These are phyloP conservation scores for Hydriomena furcata DNA, from an alignment of 2,888 invertebrate genomes.

Conservation along the genomic window DNA sequence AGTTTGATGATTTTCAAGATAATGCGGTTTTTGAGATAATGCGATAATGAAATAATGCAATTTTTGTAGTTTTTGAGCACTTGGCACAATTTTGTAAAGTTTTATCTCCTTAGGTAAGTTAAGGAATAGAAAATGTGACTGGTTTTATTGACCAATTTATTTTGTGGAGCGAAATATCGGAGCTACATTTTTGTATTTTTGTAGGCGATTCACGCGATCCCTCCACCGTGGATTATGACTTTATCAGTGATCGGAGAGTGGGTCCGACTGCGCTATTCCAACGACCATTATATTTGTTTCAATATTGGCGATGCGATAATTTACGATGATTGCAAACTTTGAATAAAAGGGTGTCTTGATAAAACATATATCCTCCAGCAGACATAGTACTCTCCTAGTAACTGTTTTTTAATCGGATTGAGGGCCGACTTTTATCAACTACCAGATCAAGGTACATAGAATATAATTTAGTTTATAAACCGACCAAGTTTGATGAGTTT, in stretches of 20 bases:
- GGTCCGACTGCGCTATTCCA: background rate
- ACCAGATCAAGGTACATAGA: too few relatives aligned
- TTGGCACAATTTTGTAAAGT: background rate
- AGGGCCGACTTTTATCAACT: too few relatives aligned
- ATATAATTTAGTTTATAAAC: too few relatives aligned
- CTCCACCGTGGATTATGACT: conserved; percentile 2
- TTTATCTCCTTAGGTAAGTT: background rate
- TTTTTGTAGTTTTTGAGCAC: too few relatives aligned
- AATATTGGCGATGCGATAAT: background rate
- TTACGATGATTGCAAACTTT: background rate
- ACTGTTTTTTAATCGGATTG: too few relatives aligned
- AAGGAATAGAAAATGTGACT: background rate
- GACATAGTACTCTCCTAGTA: too few relatives aligned
- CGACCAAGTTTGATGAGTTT: too few relatives aligned
- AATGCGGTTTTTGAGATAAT: too few relatives aligned
- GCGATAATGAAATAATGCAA: too few relatives aligned
- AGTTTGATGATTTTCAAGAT: too few relatives aligned
- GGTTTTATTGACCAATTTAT: conserved; percentile 11
- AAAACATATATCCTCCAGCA: too few relatives aligned
- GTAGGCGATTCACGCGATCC: background rate
- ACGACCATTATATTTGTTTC: background rate
- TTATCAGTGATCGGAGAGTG: conserved; percentile 3
- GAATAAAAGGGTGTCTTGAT: background rate
- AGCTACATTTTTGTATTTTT: too few relatives aligned
- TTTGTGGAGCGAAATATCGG: conserved; percentile 8